Evolutionary conservation across 2,113 vertebrate genomes (phyloP).

Genomic region (Xyliphius kryptos): DNA sequence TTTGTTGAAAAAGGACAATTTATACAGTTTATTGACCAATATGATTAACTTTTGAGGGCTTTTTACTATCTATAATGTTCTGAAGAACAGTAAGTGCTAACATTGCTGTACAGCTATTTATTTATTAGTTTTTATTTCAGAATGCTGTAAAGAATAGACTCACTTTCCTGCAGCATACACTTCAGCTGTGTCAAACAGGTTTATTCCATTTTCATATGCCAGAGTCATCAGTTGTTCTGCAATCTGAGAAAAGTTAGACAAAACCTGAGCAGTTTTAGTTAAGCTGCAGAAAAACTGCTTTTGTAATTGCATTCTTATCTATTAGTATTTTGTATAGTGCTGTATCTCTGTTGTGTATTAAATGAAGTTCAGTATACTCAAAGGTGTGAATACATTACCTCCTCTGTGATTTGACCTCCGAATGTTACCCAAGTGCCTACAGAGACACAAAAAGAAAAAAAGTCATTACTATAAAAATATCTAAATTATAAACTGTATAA

Average conservation of each 20-base stretch:
- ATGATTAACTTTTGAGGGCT: no score
- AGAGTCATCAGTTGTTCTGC: constrained; percentile 88
- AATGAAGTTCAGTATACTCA: not conserved
- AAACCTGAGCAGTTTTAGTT: no score
- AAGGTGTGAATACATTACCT: constrained; percentile 62
- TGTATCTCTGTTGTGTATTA: not conserved
- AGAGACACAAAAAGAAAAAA: constrained; percentile 13
- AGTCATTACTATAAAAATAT: no score
- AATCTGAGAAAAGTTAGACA: constrained; percentile 60
- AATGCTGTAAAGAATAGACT: constrained; percentile 50
- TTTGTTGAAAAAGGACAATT: no score
- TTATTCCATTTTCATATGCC: constrained; percentile 92
- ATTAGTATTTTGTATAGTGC: not conserved
- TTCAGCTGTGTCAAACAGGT: constrained; percentile 90
- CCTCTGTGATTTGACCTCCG: constrained; percentile 85
- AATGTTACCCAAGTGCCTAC: constrained; percentile 95
- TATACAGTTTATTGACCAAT: no score
- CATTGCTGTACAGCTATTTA: no score
- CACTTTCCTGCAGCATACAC: constrained; percentile 87
- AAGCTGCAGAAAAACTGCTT: no score
- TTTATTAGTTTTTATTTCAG: no score
- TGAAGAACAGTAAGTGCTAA: no score
- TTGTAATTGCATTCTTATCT: no score
- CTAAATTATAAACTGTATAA: no score
- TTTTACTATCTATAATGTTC: no score